phyloP scores from a whole-genome alignment of 2,888 invertebrate genomes.

The Epirrhoe tristata region DNA sequence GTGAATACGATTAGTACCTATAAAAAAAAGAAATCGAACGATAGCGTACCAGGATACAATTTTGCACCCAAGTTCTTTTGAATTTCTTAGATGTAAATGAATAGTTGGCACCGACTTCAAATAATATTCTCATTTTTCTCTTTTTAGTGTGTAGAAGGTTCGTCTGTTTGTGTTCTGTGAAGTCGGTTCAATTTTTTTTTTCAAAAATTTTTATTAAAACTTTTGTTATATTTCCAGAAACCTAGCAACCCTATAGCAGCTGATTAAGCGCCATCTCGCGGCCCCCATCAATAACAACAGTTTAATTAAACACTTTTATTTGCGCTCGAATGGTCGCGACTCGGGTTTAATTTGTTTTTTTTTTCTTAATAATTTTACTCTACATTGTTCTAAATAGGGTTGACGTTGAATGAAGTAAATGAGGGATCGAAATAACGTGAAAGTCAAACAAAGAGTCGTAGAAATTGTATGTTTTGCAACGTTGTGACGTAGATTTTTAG shows the following conservation, averaged over 20 bases:
- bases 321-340: slow-evolving; percentile 72
- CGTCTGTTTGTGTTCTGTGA: no score
- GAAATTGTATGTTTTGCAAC: slow-evolving; percentile 14
- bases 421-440: slow-evolving; percentile 20
- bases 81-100: no score
- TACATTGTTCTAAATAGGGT: slow-evolving; percentile 70
- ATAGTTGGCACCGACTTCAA: no score
- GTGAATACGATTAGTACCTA: no score
- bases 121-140: no score
- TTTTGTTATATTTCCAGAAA: neutral
- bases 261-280: slow-evolving; percentile 84
- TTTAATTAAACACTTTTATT: slow-evolving; percentile 84
- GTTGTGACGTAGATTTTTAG: neutral
- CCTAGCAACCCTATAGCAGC: slow-evolving; percentile 57
- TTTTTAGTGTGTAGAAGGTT: no score
- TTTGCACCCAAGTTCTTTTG: no score
- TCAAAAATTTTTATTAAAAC: no score
- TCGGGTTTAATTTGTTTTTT: slow-evolving; percentile 72
- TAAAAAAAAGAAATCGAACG: no score
- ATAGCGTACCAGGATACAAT: no score
- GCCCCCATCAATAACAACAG: slow-evolving; percentile 83
- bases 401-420: slow-evolving; percentile 52
- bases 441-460: slow-evolving; percentile 21
- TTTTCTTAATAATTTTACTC: slow-evolving; percentile 69
- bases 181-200: no score